Percentiles rank a stretch among this genome's conserved stretches.
phyloP scores from a whole-genome alignment of 2,113 vertebrate genomes.

The Percopsis transmontana region DNA sequence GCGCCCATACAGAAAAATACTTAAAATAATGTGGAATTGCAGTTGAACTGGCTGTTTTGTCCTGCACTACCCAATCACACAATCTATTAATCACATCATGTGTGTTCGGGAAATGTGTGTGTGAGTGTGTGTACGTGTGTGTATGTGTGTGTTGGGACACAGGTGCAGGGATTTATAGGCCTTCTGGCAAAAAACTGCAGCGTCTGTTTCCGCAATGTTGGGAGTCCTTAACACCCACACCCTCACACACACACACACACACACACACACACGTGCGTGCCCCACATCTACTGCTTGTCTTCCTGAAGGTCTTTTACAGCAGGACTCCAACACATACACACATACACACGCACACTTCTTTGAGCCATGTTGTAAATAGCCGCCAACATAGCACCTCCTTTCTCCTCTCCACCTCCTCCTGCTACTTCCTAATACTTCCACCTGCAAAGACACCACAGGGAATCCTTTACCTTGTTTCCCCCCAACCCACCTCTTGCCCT shows the following conservation, averaged over 20 bases:
- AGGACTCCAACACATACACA: slow-evolving; percentile 11
- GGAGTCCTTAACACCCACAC: background rate
- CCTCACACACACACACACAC: slow-evolving; percentile 9
- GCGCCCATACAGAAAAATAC: too few species aligned
- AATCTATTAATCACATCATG: too few species aligned
- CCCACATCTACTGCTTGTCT: background rate
- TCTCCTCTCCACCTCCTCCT: slow-evolving; percentile 24
- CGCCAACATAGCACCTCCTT: slow-evolving; percentile 15
- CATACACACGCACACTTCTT: slow-evolving; percentile 16
- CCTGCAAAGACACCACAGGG: slow-evolving; percentile 29
- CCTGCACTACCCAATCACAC: too few species aligned
- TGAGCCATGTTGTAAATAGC: slow-evolving; percentile 21
- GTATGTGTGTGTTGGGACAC: slow-evolving; percentile 7
- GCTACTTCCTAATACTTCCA: slow-evolving; percentile 31
- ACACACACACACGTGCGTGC: background rate
- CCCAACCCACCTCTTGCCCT: slow-evolving; percentile 20
- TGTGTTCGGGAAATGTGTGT: background rate
- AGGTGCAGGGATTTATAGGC: slow-evolving; percentile 46
- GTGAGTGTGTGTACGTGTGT: background rate
- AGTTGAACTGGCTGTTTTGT: too few species aligned
- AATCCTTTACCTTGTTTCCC: slow-evolving; percentile 21
- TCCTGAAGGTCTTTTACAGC: slow-evolving; percentile 23
- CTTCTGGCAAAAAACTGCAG: slow-evolving; percentile 15
- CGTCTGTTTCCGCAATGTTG: slow-evolving; percentile 9
- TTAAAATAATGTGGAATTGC: too few species aligned